phyloP scores from a whole-genome alignment of 1,140 invertebrate species.

The Drosophila tani region DNA sequence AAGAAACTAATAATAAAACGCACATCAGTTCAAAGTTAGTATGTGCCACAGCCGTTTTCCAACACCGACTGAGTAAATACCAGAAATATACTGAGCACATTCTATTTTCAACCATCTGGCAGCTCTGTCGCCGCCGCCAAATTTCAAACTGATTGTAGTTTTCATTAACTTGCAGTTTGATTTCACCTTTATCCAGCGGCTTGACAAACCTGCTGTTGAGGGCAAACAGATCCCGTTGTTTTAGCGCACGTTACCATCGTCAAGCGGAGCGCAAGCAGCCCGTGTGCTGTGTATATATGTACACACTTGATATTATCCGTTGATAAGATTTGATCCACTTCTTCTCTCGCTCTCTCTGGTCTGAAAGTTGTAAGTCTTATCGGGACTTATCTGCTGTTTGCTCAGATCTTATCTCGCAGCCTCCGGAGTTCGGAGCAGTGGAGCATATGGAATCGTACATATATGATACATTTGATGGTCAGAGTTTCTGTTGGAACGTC shows the following conservation, averaged over 20 bases:
- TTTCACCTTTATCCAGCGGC: slow-evolving; percentile 3
- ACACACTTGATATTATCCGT: slow-evolving; percentile 18
- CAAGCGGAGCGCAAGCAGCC: slow-evolving; percentile 20
- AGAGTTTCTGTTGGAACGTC: slow-evolving; percentile 35
- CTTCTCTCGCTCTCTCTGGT: slow-evolving; percentile 28
- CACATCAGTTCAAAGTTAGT: background rate
- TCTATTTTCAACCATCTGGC: slow-evolving; percentile 13
- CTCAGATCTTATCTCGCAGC: slow-evolving; percentile 64
- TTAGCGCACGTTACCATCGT: slow-evolving; percentile 70
- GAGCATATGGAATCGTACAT: slow-evolving; percentile 26
- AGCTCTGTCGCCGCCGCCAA: slow-evolving; percentile 4
- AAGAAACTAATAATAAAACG: background rate
- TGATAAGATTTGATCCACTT: slow-evolving; percentile 39
- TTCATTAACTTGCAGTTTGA: background rate
- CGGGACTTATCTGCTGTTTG: slow-evolving; percentile 67
- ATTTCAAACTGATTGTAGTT: background rate
- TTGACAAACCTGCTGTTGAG: slow-evolving; percentile 7
- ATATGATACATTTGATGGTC: slow-evolving; percentile 50
- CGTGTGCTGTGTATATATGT: slow-evolving; percentile 45
- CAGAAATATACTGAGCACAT: background rate
- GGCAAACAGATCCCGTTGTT: slow-evolving; percentile 39
- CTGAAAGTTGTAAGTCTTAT: slow-evolving; percentile 48
- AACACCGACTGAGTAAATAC: slow-evolving; percentile 1
- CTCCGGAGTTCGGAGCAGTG: slow-evolving; percentile 31
- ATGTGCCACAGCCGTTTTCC: background rate